These are phyloP conservation scores for Acrocephalus kingi DNA, from an alignment of 2,113 vertebrate genomes.

Conservation along the genomic window DNA sequence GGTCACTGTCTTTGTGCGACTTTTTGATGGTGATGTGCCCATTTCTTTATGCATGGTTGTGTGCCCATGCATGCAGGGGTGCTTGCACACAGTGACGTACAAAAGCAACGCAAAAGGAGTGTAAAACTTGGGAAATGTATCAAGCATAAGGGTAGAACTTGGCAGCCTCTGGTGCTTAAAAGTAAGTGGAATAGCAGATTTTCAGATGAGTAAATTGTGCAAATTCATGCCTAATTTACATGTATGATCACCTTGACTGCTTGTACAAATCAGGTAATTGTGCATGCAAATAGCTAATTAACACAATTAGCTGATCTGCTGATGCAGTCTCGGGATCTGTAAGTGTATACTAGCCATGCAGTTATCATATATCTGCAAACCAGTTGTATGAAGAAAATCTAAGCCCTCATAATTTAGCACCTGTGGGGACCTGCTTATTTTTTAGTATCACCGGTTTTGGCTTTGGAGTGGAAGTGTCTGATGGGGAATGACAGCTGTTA, in stretches of 20 bases:
- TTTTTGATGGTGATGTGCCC: conserved; percentile 9
- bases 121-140: background rate
- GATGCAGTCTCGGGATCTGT: background rate
- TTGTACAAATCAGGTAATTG: conserved; percentile 67
- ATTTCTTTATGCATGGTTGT: background rate
- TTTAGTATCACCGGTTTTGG: background rate
- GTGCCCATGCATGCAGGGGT: background rate
- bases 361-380: background rate
- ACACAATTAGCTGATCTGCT: conserved; percentile 44
- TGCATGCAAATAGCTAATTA: conserved; percentile 56
- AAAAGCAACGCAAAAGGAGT: background rate
- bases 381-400: background rate
- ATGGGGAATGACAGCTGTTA: background rate
- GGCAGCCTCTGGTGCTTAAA: background rate
- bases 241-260: conserved; percentile 43
- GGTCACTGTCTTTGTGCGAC: background rate
- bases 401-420: background rate
- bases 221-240: conserved; percentile 48
- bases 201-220: conserved; percentile 33
- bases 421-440: background rate
- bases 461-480: background rate
- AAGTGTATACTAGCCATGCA: background rate
- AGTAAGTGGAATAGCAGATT: conserved; percentile 19
- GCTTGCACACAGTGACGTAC: background rate
- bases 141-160: background rate